Percentiles rank a stretch among this genome's conserved stretches.
Conservation (phyloP, 2,888 invertebrate species). For the Ceraclea dissimilis region DNA sequence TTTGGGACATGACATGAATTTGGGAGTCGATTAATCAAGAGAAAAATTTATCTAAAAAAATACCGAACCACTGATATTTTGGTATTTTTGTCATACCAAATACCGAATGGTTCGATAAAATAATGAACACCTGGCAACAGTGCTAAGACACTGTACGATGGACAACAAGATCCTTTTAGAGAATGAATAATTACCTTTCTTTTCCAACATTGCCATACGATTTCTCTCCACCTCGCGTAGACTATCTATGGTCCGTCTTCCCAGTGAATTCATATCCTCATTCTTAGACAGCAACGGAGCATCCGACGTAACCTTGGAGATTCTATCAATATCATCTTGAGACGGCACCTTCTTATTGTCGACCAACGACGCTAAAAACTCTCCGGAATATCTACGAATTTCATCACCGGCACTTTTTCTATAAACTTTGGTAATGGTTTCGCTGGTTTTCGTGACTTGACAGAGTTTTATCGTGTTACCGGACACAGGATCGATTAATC, state of each 20-base stretch:
- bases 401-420: constrained; percentile 47
- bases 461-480: constrained; percentile 17
- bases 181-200: constrained; percentile 88
- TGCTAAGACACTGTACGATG: no score
- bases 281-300: constrained; percentile 68
- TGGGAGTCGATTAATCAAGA: no score
- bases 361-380: constrained; percentile 29
- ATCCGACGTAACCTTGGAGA: constrained; percentile 80
- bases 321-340: constrained; percentile 81
- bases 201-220: constrained; percentile 75
- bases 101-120: no score
- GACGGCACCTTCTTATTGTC: constrained; percentile 53
- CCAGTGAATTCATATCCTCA: constrained; percentile 57
- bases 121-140: no score
- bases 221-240: constrained; percentile 86
- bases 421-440: constrained; percentile 24
- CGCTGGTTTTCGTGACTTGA: constrained; percentile 14
- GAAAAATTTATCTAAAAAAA: no score
- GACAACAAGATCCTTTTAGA: no score
- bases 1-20: no score
- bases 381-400: constrained; percentile 28
- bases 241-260: constrained; percentile 75
- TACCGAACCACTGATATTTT: no score
- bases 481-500: constrained; percentile 18
- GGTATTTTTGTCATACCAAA: no score